Percentiles rank a stretch among this genome's conserved stretches.
These are phyloP conservation scores for Palythoa grandiflora DNA, from an alignment of 92 coral and sea anemone genomes.

Conservation along the genomic window DNA sequence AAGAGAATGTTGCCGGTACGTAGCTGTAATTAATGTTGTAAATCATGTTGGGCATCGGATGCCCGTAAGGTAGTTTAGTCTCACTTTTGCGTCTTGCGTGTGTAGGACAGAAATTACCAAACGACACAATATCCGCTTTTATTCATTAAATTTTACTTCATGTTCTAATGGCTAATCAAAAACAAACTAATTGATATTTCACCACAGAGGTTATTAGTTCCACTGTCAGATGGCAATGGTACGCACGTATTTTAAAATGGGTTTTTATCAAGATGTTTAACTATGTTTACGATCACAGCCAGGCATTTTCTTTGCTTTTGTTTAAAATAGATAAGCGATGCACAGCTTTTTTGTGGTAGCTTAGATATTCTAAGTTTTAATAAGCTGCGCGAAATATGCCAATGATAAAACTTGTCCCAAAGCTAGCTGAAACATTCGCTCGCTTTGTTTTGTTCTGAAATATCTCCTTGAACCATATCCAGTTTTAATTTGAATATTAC, in stretches of 20 bases:
- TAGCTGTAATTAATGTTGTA: neutral
- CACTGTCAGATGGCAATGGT: neutral
- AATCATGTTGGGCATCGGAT: neutral
- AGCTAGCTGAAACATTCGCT: too few relatives aligned
- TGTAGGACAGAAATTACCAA: conserved; percentile 5
- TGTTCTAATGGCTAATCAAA: neutral
- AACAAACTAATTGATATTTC: conserved; percentile 8
- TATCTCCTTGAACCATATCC: neutral
- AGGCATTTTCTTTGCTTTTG: neutral
- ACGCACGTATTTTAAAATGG: too few relatives aligned
- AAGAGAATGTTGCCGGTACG: conserved; percentile 81
- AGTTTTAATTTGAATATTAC: neutral
- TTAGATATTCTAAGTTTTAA: too few relatives aligned
- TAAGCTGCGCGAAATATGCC: neutral
- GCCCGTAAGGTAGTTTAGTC: neutral
- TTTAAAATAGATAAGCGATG: neutral
- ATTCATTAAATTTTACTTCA: neutral
- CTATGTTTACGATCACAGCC: neutral
- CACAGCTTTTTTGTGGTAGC: neutral
- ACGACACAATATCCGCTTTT: conserved; percentile 24
- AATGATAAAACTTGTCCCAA: neutral
- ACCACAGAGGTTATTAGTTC: neutral
- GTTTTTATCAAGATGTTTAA: too few relatives aligned
- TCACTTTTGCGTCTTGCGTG: neutral
- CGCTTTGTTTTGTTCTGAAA: neutral